Evolutionary conservation across 2,888 invertebrate genomes (phyloP), one percentile per base, ranked within the genome.

Genomic region (Galeruca laticollis): DNA sequence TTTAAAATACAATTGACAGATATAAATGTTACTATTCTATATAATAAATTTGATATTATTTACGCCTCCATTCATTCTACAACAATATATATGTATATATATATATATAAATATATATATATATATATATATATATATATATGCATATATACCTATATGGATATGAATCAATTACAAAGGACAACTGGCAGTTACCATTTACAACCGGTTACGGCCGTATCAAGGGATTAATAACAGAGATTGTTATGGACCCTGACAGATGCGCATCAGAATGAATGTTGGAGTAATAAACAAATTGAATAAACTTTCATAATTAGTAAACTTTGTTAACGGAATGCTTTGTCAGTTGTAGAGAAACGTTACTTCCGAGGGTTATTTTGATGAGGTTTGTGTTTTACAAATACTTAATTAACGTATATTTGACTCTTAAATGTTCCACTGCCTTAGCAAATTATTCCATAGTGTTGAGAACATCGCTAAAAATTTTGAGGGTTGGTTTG

Each of bases 221-320:
- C 66, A 63, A n/a, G 71, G 66, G 73, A 67, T 69, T 69, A 73
- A 69, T 73, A 71, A 63, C 47, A 18, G 63, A 63, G 60, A 73
- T 73, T 61, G 73, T 71, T 73, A 62, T 71, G 64, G 69, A 51
- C 40, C 69, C 63, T 61, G 67, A 60, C 65, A 67, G 71, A 73
- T 71, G 70, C 67, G 73, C 63, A 40, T 67, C 64, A 51, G 63
- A 69, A 62, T 69, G 64, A 67, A 35, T 47, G 62, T 57, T 51
- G 51, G 54, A 65, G 69, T 69, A 63, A 69, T 73, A 73, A 71
- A 71, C 73, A 73, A 73, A 73, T 73, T 69, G 67, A 71, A 71
- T 70, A 65, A 68, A 68, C 71, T 65, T 65, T 43, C 51, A 64
- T 71, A 68, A 71, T 65, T 65, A 70, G 40, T 62, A 57, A 70